Conservation (phyloP, 2,888 invertebrate genomes). For the Volucella zonaria region DNA sequence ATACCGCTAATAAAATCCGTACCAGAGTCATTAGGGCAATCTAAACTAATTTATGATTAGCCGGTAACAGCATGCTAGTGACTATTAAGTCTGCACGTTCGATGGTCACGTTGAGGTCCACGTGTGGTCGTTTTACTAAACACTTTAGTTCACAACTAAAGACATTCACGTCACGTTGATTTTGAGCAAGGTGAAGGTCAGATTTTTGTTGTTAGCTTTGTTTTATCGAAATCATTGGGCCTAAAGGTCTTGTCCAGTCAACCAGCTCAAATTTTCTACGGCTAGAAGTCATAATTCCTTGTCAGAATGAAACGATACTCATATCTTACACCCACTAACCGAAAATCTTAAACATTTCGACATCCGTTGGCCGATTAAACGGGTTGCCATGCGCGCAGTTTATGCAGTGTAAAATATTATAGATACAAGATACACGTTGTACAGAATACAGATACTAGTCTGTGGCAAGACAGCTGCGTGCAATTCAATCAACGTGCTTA, state of each 20-base stretch:
- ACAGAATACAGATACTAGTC: neutral
- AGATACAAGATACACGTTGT: slow-evolving; percentile 25
- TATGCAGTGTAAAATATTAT: slow-evolving; percentile 38
- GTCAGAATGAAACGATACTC: neutral
- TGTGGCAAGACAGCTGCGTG: slow-evolving; percentile 48
- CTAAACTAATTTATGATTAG: slow-evolving; percentile 46
- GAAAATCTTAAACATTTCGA: slow-evolving; percentile 43
- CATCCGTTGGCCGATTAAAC: slow-evolving; percentile 31
- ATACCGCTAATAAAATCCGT: slow-evolving; percentile 15
- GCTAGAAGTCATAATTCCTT: slow-evolving; percentile 9
- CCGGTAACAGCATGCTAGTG: slow-evolving; percentile 36
- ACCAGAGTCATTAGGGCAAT: slow-evolving; percentile 28
- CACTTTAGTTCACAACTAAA: slow-evolving; percentile 28
- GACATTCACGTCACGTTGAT: slow-evolving; percentile 59
- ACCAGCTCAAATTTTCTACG: neutral
- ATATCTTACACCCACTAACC: slow-evolving; percentile 8
- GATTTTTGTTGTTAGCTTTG: slow-evolving; percentile 2
- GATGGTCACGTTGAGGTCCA: slow-evolving; percentile 60
- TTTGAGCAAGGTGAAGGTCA: slow-evolving; percentile 62
- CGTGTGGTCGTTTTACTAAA: slow-evolving; percentile 60
- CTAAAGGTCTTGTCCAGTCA: slow-evolving; percentile 8
- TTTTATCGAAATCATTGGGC: slow-evolving; percentile 26
- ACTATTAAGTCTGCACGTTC: slow-evolving; percentile 62
- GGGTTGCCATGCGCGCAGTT: slow-evolving; percentile 53
- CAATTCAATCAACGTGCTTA: slow-evolving; percentile 50